These are phyloP conservation scores for Otus scops DNA, from an alignment of 2,797 vertebrate genomes.

Conservation along the genomic window DNA sequence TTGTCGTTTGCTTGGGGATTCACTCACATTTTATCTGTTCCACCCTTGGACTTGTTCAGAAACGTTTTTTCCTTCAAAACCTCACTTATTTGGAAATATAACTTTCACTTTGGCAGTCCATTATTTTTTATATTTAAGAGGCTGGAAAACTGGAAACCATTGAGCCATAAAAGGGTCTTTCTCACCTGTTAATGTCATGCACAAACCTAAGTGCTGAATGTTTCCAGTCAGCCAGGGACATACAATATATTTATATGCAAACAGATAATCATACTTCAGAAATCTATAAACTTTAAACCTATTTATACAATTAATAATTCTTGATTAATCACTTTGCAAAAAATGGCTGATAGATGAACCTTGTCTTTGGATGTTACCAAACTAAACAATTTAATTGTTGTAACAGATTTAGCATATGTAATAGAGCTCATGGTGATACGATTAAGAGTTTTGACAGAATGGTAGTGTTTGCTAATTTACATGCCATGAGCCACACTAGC, in stretches of 20 bases:
- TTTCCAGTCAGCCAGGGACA: neutral
- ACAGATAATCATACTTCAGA: neutral
- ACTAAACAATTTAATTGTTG: neutral
- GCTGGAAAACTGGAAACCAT: neutral
- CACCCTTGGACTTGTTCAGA: neutral
- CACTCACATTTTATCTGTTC: neutral
- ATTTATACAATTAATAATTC: neutral
- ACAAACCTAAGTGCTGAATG: neutral
- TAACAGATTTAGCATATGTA: neutral
- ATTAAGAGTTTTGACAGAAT: neutral
- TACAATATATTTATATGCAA: neutral
- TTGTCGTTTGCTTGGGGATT: neutral
- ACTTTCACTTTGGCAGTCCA: neutral
- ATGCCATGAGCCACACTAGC: neutral
- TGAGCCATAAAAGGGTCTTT: neutral
- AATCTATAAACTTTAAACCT: neutral
- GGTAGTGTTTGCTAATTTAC: neutral
- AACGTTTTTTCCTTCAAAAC: neutral
- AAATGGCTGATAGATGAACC: neutral
- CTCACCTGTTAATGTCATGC: neutral
- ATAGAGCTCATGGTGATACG: slow-evolving; percentile 6
- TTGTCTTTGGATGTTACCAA: neutral
- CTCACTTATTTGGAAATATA: neutral
- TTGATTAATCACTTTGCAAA: neutral
- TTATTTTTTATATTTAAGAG: neutral